These are phyloP conservation scores for Bombus sibiricus DNA, from an alignment of 1,140 invertebrate species.

Conservation along the genomic window DNA sequence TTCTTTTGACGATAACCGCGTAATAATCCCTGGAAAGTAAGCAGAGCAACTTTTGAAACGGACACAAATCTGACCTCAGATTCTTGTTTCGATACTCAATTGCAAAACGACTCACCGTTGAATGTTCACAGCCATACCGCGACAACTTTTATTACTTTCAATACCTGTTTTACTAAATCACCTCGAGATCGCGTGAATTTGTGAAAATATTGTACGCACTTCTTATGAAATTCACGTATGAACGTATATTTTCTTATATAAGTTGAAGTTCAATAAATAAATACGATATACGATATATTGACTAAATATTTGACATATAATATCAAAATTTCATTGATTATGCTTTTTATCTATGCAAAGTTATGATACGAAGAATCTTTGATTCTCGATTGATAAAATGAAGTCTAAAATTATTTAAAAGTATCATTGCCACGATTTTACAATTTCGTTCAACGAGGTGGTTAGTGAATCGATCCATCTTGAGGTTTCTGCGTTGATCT, in stretches of 20 bases:
- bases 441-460: neutral
- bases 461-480: conserved; percentile 12
- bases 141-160: neutral
- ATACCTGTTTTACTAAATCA: neutral
- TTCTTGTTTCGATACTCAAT: conserved; percentile 22
- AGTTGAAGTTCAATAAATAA: neutral
- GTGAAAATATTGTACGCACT: neutral
- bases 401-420: neutral
- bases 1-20: conserved; percentile 61
- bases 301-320: conserved; percentile 25
- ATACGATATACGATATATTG: conserved; percentile 21
- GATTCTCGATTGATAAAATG: neutral
- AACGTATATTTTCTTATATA: conserved; percentile 8
- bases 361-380: neutral
- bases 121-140: neutral
- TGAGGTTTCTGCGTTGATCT: conserved; percentile 24
- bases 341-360: neutral
- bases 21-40: conserved; percentile 65
- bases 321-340: neutral
- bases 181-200: no score
- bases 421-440: neutral
- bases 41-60: conserved; percentile 7
- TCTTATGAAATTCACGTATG: neutral
- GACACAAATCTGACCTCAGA: neutral
- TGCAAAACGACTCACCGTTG: conserved; percentile 38